Percentiles rank a stretch among this genome's conserved stretches.
phyloP scores from a whole-genome alignment of 2,113 vertebrate species.

The Bos indicus region DNA sequence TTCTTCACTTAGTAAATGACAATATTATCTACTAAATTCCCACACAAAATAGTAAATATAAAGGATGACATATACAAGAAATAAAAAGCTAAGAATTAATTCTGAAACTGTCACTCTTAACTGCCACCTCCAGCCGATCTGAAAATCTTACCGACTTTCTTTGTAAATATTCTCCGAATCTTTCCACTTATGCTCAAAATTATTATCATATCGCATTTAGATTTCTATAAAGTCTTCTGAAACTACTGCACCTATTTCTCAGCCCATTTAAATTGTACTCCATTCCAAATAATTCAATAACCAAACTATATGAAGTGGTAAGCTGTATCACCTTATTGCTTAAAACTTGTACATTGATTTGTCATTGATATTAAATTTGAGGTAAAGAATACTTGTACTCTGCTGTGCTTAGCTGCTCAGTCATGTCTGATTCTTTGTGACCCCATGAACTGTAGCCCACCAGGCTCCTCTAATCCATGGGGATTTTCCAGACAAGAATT shows the following conservation, averaged over 20 bases:
- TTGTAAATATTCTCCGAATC: neutral
- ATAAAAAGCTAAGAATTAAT: neutral
- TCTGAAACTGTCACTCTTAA: neutral
- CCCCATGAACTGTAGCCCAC: neutral
- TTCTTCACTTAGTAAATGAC: neutral
- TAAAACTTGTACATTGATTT: neutral
- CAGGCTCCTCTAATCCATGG: neutral
- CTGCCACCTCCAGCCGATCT: neutral
- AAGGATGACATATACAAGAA: neutral
- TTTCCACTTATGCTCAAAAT: neutral
- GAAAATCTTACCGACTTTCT: neutral
- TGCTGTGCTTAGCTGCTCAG: neutral
- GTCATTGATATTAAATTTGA: neutral
- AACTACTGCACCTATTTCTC: neutral
- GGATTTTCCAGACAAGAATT: neutral
- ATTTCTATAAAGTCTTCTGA: neutral
- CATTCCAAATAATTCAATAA: neutral
- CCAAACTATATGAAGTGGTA: neutral
- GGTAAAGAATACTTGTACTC: neutral
- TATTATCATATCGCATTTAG: neutral
- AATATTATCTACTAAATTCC: neutral
- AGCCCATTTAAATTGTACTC: neutral
- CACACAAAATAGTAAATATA: neutral
- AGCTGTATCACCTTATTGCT: neutral
- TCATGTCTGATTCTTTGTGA: rapidly evolving